Percentiles rank a stretch among this genome's conserved stretches.
phyloP scores from a whole-genome alignment of 2,113 vertebrate genomes.

The Brevimyrus niger region DNA sequence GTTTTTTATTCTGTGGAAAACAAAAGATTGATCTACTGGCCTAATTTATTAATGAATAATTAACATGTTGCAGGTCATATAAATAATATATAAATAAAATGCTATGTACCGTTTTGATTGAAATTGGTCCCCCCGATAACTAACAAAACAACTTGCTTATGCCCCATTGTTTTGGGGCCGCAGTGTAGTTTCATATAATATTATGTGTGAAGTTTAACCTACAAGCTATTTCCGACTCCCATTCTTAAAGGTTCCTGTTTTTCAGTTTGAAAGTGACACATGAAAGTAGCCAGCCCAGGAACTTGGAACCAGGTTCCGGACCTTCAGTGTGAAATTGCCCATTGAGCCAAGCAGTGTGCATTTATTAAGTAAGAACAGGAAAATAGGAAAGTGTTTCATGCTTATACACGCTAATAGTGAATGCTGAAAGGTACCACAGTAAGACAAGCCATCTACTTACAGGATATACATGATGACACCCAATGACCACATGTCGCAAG shows the following conservation, averaged over 20 bases:
- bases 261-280: background rate
- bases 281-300: background rate
- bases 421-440: background rate
- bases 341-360: background rate
- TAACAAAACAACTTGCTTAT: background rate
- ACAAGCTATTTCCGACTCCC: background rate
- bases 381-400: background rate
- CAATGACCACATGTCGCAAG: conserved; percentile 98
- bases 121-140: background rate
- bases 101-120: too few species aligned
- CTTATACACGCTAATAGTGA: background rate
- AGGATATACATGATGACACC: conserved; percentile 99
- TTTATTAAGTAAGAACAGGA: background rate
- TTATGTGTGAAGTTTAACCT: background rate
- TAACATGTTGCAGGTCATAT: too few species aligned
- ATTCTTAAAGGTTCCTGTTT: background rate
- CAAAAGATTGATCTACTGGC: too few species aligned
- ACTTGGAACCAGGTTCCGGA: background rate
- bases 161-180: background rate
- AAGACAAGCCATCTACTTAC: conserved; percentile 59
- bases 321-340: background rate
- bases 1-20: background rate
- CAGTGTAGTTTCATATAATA: background rate
- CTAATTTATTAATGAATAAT: too few species aligned
- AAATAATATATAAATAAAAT: too few species aligned